Evolutionary conservation across 2,113 vertebrate species (phyloP), one percentile per base, ranked within the genome.

Genomic region (Cyanocitta stelleri): DNA sequence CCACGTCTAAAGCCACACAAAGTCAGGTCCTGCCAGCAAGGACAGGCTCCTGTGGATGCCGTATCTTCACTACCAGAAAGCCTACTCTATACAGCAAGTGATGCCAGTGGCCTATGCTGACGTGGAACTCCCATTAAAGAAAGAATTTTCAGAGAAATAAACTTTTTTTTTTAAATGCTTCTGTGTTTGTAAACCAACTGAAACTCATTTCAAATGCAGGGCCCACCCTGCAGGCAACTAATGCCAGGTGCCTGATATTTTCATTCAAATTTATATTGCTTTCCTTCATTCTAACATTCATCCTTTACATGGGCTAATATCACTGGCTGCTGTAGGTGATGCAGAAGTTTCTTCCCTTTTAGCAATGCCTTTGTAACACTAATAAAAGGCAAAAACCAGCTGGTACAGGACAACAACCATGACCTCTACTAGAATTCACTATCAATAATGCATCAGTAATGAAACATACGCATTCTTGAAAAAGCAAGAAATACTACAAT

Each of bases 61-160:
- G 0, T 3, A 8, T 6, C 30, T 64, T 44, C 11, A 8, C 8
- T 11, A 37, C 14, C 22, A 13, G 61, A 43, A 21, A 61, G 59
- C 33, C 49, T 10, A 0, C 14, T 72, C 33, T 29, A 32, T 4
- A 10, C 35, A 62, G 43, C 43, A 33, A 0, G 1, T 11, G 5
- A 30, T 56, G 72, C n/a, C 51, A 11, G 5, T 7, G 20, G 29
- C 56, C 69, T 33, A 5, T 1, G 0, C 30, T 43, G 39, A 56
- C 3, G 1, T 4, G 5, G 8, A 46, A 35, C 10, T 33, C 7
- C 17, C 0, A 0, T 13, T 55, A 37, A 63, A 46, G 4, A 39
- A 66, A 46, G 4, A 49, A 2, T 12, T 26, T 81, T 74, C 3
- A 1, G 27, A 82, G 39, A 89, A 92, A 90, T 64, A 90, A 77